Percentiles rank a stretch among this genome's conserved stretches.
phyloP scores from a whole-genome alignment of 2,888 invertebrate species.

The Andrena hattorfiana region DNA sequence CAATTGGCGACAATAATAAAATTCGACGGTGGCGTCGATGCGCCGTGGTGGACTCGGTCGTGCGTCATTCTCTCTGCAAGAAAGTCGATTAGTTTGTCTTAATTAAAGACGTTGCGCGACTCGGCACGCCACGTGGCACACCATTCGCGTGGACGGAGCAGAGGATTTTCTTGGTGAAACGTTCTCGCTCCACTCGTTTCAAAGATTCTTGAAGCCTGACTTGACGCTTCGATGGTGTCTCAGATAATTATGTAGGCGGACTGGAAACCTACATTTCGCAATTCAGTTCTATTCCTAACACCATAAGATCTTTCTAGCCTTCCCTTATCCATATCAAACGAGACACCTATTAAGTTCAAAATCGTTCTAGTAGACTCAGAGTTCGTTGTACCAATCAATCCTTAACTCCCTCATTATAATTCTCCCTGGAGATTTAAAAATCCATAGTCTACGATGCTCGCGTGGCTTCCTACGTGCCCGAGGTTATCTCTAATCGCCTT shows the following conservation, averaged over 20 bases:
- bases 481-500: too few species aligned
- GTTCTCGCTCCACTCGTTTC: background rate
- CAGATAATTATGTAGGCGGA: background rate
- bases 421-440: too few species aligned
- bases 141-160: background rate
- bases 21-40: conserved; percentile 66
- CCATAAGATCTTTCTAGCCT: too few species aligned
- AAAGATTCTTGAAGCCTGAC: background rate
- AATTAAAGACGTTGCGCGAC: conserved; percentile 44
- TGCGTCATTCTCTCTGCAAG: conserved; percentile 39
- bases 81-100: conserved; percentile 53
- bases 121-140: background rate
- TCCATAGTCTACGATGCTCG: too few species aligned
- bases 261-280: too few species aligned
- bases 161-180: background rate
- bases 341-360: too few species aligned
- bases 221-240: background rate
- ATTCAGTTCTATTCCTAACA: too few species aligned
- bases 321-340: too few species aligned
- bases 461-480: too few species aligned
- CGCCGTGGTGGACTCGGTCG: conserved; percentile 32
- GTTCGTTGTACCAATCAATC: too few species aligned
- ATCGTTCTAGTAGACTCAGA: too few species aligned
- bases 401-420: too few species aligned
- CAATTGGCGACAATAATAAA: conserved; percentile 74